Evolutionary conservation across 1,140 invertebrate species (phyloP), one percentile per base, ranked within the genome.

Genomic region (Heliconius congener): DNA sequence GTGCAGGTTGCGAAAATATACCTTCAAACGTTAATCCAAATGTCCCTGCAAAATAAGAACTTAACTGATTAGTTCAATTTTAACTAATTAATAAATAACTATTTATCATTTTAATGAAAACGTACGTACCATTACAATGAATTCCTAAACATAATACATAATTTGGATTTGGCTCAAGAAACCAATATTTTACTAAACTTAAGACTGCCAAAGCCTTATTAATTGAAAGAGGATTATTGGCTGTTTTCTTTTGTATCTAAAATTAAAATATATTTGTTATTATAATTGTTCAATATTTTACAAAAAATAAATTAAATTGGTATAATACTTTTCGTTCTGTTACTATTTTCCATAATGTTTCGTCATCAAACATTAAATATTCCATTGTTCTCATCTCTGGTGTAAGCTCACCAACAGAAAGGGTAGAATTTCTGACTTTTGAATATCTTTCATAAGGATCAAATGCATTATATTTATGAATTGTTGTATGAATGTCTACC

Each of bases 1-100:
- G 85, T 37, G 89, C 90, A 18, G 95, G 95, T 86, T 95, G 95
- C n/a, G 95, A 95, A 90, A 95, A 94, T 71, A 89, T 82, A 42
- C 95, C 90, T 70, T 91, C 82, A 77, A 93, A 90, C 19, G 86
- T 84, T 80, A 95, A 87, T 60, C 91, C 94, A 90, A 95, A 95
- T n/a, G 91, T 87, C 42, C 94, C 95, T 95, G 77, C 13, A 84
- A 89, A 81, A 71, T 73, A 60, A 75, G 1, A 34, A 13, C 3
- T 39, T 18, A 71, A 71, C 39, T 19, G 6, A 71, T 34, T 71
- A 72, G n/a, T 19, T 72, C 3, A 6, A 66, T 8, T 72, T 72
- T 42, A 11, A 19, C 8, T 8, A 37, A 42, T 72, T 39, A 3
- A 19, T 52, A 19, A 52, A 19, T 52, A 19, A 18, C 2, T 72